phyloP scores from a whole-genome alignment of 2,888 invertebrate genomes.

The Glaucopsyche alexis region DNA sequence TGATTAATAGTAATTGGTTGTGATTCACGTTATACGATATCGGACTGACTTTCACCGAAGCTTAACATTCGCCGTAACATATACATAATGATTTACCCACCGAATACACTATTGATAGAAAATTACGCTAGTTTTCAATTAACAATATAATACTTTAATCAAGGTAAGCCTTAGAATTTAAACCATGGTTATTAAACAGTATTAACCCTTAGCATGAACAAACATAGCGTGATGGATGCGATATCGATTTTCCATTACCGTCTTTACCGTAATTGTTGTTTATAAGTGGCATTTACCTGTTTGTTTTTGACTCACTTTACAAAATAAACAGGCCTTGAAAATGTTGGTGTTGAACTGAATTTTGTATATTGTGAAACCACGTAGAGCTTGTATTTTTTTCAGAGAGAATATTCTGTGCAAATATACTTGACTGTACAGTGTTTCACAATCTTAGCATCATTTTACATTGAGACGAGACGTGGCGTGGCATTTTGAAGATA shows the following conservation, averaged over 20 bases:
- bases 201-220: conserved; percentile 26
- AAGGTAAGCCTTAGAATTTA: not conserved
- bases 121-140: not conserved
- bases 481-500: too few relatives aligned
- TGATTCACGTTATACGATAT: too few relatives aligned
- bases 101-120: too few relatives aligned
- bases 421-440: too few relatives aligned
- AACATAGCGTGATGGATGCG: conserved; percentile 35
- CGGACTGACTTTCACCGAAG: too few relatives aligned
- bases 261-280: conserved; percentile 31
- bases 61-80: too few relatives aligned
- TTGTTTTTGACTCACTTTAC: conserved; percentile 22
- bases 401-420: too few relatives aligned
- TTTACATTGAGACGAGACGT: too few relatives aligned
- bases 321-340: conserved; percentile 10
- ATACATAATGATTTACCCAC: too few relatives aligned
- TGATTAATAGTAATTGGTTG: too few relatives aligned
- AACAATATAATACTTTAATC: not conserved
- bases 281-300: conserved; percentile 27
- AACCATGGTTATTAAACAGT: not conserved
- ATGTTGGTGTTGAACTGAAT: conserved; percentile 20
- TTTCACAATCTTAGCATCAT: too few relatives aligned
- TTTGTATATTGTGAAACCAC: not conserved
- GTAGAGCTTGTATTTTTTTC: too few relatives aligned
- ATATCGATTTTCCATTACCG: conserved; percentile 37